Conservation (phyloP, 1,140 invertebrate genomes). For the Oreohelix idahoensis region DNA sequence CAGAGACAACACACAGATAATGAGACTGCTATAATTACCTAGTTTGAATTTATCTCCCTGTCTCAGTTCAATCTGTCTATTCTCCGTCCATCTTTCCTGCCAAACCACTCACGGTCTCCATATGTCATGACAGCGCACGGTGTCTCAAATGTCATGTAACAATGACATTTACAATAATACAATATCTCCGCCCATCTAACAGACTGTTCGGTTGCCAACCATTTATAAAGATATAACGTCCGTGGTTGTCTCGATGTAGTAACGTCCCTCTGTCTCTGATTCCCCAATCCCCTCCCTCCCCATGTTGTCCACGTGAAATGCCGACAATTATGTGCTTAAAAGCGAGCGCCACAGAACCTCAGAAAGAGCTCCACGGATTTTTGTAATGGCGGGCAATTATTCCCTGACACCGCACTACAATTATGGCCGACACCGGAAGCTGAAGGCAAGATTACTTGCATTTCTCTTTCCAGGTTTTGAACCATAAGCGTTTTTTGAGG, state of each 20-base stretch:
- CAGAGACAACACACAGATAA: too few species aligned
- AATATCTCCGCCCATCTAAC: neutral
- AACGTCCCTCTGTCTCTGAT: neutral
- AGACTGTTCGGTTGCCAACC: neutral
- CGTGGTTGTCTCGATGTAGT: neutral
- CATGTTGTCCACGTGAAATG: neutral
- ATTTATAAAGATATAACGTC: neutral
- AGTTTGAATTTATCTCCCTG: neutral
- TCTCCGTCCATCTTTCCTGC: neutral
- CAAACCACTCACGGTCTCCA: neutral
- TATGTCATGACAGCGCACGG: neutral
- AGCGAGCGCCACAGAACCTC: neutral
- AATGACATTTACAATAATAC: neutral
- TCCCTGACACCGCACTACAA: conserved; percentile 1
- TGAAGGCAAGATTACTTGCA: neutral
- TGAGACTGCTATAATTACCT: neutral
- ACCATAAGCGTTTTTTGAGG: neutral
- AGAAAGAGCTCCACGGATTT: neutral
- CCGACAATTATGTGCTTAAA: neutral
- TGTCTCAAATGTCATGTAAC: neutral
- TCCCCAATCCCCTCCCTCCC: neutral
- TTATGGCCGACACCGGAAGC: conserved; percentile 16
- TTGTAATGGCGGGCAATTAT: conserved; percentile 17
- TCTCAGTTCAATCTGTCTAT: conserved; percentile 4
- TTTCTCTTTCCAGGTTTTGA: neutral